Evolutionary conservation across 1,140 invertebrate genomes (phyloP).

Genomic region (Drosophila persimilis): DNA sequence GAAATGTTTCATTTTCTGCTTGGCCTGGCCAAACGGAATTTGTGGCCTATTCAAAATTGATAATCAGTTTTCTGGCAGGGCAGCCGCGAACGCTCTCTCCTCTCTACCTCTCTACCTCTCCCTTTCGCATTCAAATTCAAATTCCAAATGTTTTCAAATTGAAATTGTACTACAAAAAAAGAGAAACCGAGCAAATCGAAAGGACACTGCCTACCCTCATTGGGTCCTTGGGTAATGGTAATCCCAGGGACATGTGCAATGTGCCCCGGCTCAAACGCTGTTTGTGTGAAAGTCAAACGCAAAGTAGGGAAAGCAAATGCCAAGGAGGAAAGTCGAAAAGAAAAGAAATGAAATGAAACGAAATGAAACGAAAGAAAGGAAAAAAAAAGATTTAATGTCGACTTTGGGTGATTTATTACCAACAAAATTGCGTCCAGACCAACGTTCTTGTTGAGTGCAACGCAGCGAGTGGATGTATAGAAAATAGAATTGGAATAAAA

Average conservation of each 20-base stretch:
- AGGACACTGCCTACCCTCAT: conserved; percentile 27
- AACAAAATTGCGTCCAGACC: conserved; percentile 82
- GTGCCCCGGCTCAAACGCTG: conserved; percentile 23
- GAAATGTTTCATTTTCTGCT: conserved; percentile 78
- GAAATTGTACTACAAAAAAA: conserved; percentile 34
- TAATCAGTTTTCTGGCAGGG: conserved; percentile 47
- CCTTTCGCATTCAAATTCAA: conserved; percentile 26
- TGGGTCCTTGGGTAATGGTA: conserved; percentile 49
- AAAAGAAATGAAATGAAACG: conserved; percentile 38
- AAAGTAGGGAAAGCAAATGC: conserved; percentile 53
- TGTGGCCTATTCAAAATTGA: conserved; percentile 60
- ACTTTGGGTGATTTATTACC: conserved; percentile 83
- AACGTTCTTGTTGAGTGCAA: conserved; percentile 67
- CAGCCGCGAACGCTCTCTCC: no score
- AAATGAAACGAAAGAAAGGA: conserved; percentile 36
- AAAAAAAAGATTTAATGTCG: conserved; percentile 82
- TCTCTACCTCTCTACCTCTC: background rate
- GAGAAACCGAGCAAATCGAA: conserved; percentile 29
- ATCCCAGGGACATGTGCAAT: conserved; percentile 70
- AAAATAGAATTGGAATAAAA: conserved; percentile 77
- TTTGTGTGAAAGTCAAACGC: conserved; percentile 76
- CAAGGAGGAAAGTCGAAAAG: conserved; percentile 31
- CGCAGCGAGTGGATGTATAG: conserved; percentile 51
- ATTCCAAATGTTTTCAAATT: conserved; percentile 11
- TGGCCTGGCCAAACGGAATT: conserved; percentile 51